Evolutionary conservation across 2,797 vertebrate species (phyloP).

Genomic region (Thaleichthys pacificus): DNA sequence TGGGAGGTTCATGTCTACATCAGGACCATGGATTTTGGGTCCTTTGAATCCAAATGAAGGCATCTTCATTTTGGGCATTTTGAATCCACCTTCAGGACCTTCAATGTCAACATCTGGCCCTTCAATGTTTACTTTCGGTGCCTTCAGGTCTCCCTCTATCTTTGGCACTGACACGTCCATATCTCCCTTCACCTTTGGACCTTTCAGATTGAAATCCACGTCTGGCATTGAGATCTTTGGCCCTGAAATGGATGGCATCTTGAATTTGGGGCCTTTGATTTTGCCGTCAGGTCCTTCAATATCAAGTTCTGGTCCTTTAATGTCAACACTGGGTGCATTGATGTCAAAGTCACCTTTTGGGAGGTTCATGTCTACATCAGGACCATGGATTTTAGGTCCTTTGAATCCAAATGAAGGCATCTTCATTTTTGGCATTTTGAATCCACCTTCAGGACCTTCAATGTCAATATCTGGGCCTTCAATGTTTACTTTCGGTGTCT

Average conservation of each 20-base stretch:
- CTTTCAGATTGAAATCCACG: conserved; percentile 6
- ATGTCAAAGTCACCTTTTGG: conserved; percentile 10
- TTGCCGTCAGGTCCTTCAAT: conserved; percentile 29
- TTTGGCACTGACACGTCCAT: not conserved
- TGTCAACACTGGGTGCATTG: not conserved
- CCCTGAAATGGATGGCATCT: conserved; percentile 25
- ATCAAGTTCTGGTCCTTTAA: conserved; percentile 10
- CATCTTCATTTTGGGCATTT: conserved; percentile 27
- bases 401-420: conserved; percentile 59
- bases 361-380: conserved; percentile 13
- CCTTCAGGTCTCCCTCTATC: conserved; percentile 2
- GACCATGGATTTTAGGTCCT: conserved; percentile 8
- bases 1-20: conserved; percentile 22
- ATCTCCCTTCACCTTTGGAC: conserved; percentile 14
- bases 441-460: conserved; percentile 17
- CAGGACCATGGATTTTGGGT: conserved; percentile 25
- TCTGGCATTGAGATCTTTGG: conserved; percentile 58
- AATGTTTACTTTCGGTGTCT: not conserved
- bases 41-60: conserved; percentile 19
- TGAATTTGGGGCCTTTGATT: conserved; percentile 26
- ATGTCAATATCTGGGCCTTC: not conserved
- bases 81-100: conserved; percentile 20
- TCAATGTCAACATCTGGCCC: conserved; percentile 11
- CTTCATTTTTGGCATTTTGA: conserved; percentile 25
- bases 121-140: conserved; percentile 13